Evolutionary conservation across 1,140 invertebrate species (phyloP), one percentile per base, ranked within the genome.

Genomic region (Drosophila ercepeae): DNA sequence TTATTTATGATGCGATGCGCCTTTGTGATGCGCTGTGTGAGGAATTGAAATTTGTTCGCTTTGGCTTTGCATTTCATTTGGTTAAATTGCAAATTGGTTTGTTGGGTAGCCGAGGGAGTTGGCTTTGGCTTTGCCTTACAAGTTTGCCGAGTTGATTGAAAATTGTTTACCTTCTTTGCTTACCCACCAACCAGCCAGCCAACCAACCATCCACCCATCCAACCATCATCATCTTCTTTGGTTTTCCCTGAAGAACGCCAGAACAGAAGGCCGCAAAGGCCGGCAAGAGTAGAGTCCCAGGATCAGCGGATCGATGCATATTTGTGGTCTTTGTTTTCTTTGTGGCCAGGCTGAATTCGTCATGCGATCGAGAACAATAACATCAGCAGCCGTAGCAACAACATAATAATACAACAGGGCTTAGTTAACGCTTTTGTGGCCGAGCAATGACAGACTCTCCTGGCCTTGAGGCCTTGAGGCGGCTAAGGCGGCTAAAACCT

Each of bases 381-480:
- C 64, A 57, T 5, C 48, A 25, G 19, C 27, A 5, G 64, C 67
- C 53, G 67, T 34, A 75, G 64, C 65, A 57, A 32, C 29, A 32
- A 32, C 29, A 32, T 32, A 32, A 32, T 32, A 32, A 32, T 32
- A 32, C 29, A 32, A 32, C 29, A 32, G 67, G 48, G 79, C 79
- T 84, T 84, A 84, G 79, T 84, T 84, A 83, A 83, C 79, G 81
- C 79, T 86, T 83, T 67, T 67, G 60, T 53, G 65, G 54, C 68
- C 74, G 59, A 44, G 44, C 34, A 71, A 61, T 71, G 67, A 71
- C 79, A 84, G 81, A 75, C 79, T 75, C 76, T 64, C n/a, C n/a
- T 83, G 81, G 81, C 81, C 81, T 84, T 84, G 81, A 84, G 81
- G 75, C 82, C n/a, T n/a, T n/a, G n/a, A n/a, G 78, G 71, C 74